These are phyloP conservation scores for Lucinisca nassula DNA, from an alignment of 2,888 invertebrate species.

Conservation along the genomic window DNA sequence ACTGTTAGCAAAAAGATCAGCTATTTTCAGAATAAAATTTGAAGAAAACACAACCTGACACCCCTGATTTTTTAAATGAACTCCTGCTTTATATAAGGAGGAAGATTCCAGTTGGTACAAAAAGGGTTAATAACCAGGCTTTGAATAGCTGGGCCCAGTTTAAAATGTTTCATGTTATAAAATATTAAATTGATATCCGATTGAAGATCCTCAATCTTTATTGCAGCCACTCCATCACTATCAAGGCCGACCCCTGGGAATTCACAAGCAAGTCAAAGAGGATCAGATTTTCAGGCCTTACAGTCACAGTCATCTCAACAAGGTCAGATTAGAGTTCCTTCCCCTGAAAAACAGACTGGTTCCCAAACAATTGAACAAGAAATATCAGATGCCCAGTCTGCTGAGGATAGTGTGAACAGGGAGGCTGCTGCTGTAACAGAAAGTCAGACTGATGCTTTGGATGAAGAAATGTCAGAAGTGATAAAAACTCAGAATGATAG, in stretches of 20 bases:
- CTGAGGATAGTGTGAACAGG: neutral
- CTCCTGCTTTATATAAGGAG: no score
- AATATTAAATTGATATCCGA: no score
- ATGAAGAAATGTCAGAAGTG: constrained; percentile 3
- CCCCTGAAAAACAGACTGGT: neutral
- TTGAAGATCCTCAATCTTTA: no score
- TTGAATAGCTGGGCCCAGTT: no score
- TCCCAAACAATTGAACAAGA: neutral
- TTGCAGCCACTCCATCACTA: neutral
- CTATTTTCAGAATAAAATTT: no score
- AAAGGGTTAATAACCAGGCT: no score
- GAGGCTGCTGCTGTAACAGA: neutral
- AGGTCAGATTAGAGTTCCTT: neutral
- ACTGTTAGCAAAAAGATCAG: no score
- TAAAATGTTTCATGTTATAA: no score
- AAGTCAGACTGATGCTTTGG: neutral
- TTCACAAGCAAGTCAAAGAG: neutral
- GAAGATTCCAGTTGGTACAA: no score
- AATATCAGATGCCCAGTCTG: neutral
- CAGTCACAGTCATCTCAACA: neutral
- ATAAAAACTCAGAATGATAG: neutral
- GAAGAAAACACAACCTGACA: no score
- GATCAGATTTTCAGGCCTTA: neutral
- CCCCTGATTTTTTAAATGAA: no score
- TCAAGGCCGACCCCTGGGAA: neutral